A percentile compares a stretch with the other conserved stretches of the same genome.
phyloP scores from a whole-genome alignment of 2,113 vertebrate species.

The Jacana jacana region DNA sequence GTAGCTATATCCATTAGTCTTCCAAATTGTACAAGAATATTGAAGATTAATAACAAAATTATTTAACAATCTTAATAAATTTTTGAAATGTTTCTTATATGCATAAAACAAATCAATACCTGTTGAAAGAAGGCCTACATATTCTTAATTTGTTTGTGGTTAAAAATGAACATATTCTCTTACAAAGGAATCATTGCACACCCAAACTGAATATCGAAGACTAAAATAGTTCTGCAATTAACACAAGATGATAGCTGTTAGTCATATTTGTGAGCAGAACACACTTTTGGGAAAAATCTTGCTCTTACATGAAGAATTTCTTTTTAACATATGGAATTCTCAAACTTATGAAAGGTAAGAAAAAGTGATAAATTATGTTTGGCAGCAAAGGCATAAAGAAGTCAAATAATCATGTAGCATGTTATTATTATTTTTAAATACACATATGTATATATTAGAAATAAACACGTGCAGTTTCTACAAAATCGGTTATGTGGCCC shows the following conservation, averaged over 20 bases:
- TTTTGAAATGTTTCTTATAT: neutral
- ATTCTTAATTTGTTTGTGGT: neutral
- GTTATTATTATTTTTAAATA: accelerated
- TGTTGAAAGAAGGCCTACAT: neutral
- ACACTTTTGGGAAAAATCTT: neutral
- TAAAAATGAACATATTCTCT: neutral
- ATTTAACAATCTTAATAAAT: neutral
- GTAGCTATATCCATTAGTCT: neutral
- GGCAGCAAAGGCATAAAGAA: neutral
- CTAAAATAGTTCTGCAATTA: neutral
- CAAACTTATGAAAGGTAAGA: neutral
- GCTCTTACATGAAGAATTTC: neutral
- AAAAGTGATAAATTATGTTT: neutral
- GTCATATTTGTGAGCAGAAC: neutral
- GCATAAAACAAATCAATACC: neutral
- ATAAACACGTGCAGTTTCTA: neutral
- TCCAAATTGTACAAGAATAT: neutral
- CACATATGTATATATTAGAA: neutral
- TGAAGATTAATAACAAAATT: neutral
- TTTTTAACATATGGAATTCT: neutral
- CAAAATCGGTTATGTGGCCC: neutral
- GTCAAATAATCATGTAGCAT: neutral
- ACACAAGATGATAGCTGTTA: neutral
- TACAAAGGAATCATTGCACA: neutral
- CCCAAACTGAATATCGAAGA: neutral